Evolutionary conservation across 2,797 vertebrate species (phyloP), one percentile per base, ranked within the genome.

Genomic region (Falco peregrinus): DNA sequence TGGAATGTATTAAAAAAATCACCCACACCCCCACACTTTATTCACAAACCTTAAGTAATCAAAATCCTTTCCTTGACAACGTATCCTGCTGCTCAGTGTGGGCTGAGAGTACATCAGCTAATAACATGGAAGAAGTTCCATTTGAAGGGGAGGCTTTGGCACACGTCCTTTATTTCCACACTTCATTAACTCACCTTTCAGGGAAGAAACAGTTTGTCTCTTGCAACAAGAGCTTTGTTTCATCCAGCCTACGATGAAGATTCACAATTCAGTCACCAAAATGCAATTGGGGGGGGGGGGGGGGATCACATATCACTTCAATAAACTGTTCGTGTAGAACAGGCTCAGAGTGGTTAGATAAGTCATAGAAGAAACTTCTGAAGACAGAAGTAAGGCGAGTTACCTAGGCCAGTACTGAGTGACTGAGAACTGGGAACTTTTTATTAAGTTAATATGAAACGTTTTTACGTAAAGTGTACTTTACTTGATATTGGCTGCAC

Each of bases 401-500:
- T 93, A 56, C 57, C 51, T 29, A 21, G 39, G 43, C 57, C 39
- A 53, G 48, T 76, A 37, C 24, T 25, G 25, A 85, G 47, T 22
- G 41, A 65, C 64, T 80, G 93, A 82, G 77, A 79, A 68, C 18
- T 28, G 35, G 35, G n/a, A 87, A 74, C 35, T 88, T 94, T 69
- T 90, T 81, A 91, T 95, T 82, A 90, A 82, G 24, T 82, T 73
- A 54, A 73, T 92, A 65, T 75, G 73, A 96, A 94, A 90, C 57
- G 84, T 89, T 87, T 83, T 78, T 88, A 78, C 60, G n/a, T 76
- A 84, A 93, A 84, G 20, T 5, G 5, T 78, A 86, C 39, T 93
- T 92, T 77, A 77, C n/a, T 88, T 94, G 89, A 84, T 96, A 95
- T 91, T 92, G 50, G 28, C 65, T 92, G 79, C 67, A 89, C 91